Conservation (phyloP, 2,797 vertebrate genomes). For the Craterocephalus amniculus region DNA sequence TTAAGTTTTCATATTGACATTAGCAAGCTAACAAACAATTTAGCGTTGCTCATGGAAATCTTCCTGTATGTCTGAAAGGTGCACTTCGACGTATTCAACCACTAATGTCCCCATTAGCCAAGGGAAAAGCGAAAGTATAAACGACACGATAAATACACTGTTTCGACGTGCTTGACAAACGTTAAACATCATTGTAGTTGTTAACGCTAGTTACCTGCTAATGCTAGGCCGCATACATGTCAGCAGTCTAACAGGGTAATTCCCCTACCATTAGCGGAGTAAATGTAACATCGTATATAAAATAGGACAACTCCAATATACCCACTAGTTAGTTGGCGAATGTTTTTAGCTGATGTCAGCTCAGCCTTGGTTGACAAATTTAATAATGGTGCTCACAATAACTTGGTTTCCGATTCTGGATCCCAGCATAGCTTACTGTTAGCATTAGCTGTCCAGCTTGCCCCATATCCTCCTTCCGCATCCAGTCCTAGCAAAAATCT, state of each 20-base stretch:
- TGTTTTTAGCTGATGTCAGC: conserved; percentile 30
- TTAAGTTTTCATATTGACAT: conserved; percentile 69
- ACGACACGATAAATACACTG: not conserved
- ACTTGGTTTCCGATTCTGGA: conserved; percentile 51
- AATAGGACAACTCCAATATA: conserved; percentile 28
- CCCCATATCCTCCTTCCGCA: conserved; percentile 77
- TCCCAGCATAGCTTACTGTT: conserved; percentile 62
- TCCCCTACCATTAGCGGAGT: conserved; percentile 36
- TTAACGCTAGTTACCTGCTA: conserved; percentile 57
- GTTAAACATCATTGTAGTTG: conserved; percentile 25
- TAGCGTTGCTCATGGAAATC: conserved; percentile 46
- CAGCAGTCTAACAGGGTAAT: conserved; percentile 41
- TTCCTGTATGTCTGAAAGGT: not conserved
- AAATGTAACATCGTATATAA: conserved; percentile 24
- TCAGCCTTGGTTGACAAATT: conserved; percentile 15
- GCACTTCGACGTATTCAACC: not conserved
- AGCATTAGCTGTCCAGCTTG: conserved; percentile 72
- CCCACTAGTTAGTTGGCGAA: conserved; percentile 4
- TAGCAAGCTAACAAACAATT: conserved; percentile 61
- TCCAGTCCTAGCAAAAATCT: conserved; percentile 72
- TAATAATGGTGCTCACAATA: conserved; percentile 45
- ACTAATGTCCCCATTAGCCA: conserved; percentile 5
- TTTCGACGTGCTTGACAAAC: conserved; percentile 35
- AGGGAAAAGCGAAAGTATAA: conserved; percentile 2
- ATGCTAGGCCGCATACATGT: conserved; percentile 71